Percentiles rank a stretch among this genome's conserved stretches.
phyloP scores from a whole-genome alignment of 23 tunicate species.

The Phallusia fumigata region DNA sequence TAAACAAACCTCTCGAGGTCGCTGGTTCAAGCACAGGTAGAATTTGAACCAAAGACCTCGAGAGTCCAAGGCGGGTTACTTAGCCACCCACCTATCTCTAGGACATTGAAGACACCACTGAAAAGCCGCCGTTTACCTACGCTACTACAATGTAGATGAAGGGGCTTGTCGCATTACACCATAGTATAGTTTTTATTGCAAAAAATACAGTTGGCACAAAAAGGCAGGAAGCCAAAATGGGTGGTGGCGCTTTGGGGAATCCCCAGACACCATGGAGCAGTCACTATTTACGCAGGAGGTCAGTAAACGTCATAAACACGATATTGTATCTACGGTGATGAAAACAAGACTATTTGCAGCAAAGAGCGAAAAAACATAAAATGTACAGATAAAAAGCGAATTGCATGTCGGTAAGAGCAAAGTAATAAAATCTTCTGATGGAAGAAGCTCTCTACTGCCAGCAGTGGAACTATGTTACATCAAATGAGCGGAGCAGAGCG shows the following conservation, averaged over 20 bases:
- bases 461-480: constrained; percentile 1
- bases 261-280: background rate
- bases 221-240: background rate
- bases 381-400: background rate
- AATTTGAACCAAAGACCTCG: too few species aligned
- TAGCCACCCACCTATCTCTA: too few species aligned
- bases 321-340: background rate
- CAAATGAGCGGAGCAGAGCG: background rate
- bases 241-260: background rate
- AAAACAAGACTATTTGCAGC: background rate
- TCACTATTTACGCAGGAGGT: background rate
- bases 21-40: too few species aligned
- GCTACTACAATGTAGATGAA: too few species aligned
- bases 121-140: too few species aligned
- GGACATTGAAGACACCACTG: too few species aligned
- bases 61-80: too few species aligned
- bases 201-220: constrained; percentile 9
- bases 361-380: background rate
- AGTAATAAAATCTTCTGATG: background rate
- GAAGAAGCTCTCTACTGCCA: background rate
- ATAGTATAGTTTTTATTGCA: background rate
- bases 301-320: background rate
- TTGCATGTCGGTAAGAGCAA: background rate
- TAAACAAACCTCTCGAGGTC: too few species aligned
- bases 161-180: too few species aligned